A percentile compares a stretch with the other conserved stretches of the same genome.
phyloP scores from a whole-genome alignment of 2,113 vertebrate genomes.

The Tragulus kanchil region DNA sequence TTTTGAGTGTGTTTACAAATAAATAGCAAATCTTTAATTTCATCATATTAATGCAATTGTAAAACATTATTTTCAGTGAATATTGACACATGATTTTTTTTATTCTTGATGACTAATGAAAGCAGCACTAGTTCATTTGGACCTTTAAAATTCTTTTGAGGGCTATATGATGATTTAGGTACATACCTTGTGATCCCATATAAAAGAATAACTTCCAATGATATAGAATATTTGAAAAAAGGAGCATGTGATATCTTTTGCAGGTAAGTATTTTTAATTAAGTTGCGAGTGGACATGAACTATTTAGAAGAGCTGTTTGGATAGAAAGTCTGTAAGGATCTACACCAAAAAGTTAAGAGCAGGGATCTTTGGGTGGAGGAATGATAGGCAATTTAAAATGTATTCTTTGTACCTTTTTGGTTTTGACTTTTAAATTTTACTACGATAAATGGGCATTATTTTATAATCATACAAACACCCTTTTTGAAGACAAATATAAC shows the following conservation, averaged over 20 bases:
- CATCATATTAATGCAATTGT: neutral
- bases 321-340: neutral
- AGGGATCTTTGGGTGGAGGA: neutral
- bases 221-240: neutral
- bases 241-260: neutral
- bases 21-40: neutral
- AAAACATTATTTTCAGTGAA: slow-evolving; percentile 5
- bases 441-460: neutral
- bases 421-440: slow-evolving; percentile 8
- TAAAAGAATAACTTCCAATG: neutral
- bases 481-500: neutral
- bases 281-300: slow-evolving; percentile 55
- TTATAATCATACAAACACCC: neutral
- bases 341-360: neutral
- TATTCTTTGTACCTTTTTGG: slow-evolving; percentile 10
- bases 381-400: neutral
- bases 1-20: neutral
- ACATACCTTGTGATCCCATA: neutral
- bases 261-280: slow-evolving; percentile 55
- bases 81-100: neutral
- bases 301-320: slow-evolving; percentile 61
- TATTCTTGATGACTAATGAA: neutral
- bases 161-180: neutral
- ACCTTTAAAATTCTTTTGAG: slow-evolving; percentile 5
- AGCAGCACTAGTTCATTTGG: neutral